These are phyloP conservation scores for Erebia ligea DNA, from an alignment of 2,888 invertebrate species.

Conservation along the genomic window DNA sequence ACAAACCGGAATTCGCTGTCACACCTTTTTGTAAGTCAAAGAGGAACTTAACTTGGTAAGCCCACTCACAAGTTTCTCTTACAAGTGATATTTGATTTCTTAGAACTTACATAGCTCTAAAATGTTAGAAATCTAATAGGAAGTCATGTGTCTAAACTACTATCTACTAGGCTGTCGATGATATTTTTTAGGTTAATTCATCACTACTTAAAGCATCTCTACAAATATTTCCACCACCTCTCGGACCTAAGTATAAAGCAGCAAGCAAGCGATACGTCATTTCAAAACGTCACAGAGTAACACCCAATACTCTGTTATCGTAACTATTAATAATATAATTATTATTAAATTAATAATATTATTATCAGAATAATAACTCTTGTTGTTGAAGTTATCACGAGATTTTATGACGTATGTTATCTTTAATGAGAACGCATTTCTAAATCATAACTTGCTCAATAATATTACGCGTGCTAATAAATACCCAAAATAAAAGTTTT, in stretches of 20 bases:
- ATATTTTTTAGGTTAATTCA: no score
- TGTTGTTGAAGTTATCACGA: constrained; percentile 1
- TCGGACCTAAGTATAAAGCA: neutral
- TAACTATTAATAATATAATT: neutral
- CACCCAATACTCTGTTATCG: constrained; percentile 9
- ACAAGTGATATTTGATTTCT: no score
- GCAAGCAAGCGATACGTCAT: neutral
- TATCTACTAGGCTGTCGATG: no score
- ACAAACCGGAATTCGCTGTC: no score
- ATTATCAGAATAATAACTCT: neutral
- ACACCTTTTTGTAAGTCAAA: no score
- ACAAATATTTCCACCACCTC: neutral
- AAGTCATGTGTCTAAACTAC: no score
- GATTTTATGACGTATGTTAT: neutral
- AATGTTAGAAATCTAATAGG: no score
- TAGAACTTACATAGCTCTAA: no score
- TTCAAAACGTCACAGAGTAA: neutral
- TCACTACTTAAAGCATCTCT: neutral
- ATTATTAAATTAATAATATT: no score
- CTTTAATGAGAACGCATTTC: neutral
- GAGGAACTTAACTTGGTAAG: no score
- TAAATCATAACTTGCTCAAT: neutral
- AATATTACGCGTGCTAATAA: neutral
- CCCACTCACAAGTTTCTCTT: no score
- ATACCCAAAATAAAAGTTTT: no score